Evolutionary conservation across 1,140 invertebrate species (phyloP), one percentile per base, ranked within the genome.

Genomic region (Holotrichia oblita): DNA sequence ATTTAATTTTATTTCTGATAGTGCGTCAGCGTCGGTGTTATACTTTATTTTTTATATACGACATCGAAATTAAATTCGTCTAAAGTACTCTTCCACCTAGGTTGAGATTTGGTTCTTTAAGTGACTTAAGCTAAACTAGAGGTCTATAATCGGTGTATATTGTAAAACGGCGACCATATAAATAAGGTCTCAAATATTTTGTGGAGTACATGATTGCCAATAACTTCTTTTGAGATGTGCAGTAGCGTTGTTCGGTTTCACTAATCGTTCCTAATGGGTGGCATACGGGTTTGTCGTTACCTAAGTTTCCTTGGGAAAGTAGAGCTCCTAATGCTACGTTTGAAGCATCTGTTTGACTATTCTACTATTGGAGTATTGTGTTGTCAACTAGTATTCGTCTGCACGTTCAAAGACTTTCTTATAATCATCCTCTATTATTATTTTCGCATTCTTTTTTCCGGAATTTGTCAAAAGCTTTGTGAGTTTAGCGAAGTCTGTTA

Each of bases 261-360:
- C 72, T 83, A 0, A 88, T 76, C 6, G 81, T 73, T 77, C 83
- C 73, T 6, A 79, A 83, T 8, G 84, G 83, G 82, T 84, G 87
- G 14, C 83, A 81, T 10, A 88, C 79, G 14, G 83, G 85, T 27
- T 83, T 64, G 40, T 81, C 76, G 17, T 20, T 76, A 7, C 14
- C 40, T 76, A 48, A 10, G 41, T 41, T 76, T n/a, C 86, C 83
- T 14, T 90, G 41, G 89, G 89, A 91, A 17, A 89, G 80, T 4
- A 88, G 83, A 14, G 91, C 80, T 80, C 87, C 80, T 44, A 86
- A 84, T 7, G 83, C 86, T 6, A 87, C 20, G 40, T 76, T 44
- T 22, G 73, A 76, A 85, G 76, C 90, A 42, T 78, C 64, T 4
- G 76, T 61, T 59, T n/a, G n/a, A n/a, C n/a, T n/a, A n/a, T n/a